Conservation (phyloP, 1,140 invertebrate species). For the Sminthurides bifidus region DNA sequence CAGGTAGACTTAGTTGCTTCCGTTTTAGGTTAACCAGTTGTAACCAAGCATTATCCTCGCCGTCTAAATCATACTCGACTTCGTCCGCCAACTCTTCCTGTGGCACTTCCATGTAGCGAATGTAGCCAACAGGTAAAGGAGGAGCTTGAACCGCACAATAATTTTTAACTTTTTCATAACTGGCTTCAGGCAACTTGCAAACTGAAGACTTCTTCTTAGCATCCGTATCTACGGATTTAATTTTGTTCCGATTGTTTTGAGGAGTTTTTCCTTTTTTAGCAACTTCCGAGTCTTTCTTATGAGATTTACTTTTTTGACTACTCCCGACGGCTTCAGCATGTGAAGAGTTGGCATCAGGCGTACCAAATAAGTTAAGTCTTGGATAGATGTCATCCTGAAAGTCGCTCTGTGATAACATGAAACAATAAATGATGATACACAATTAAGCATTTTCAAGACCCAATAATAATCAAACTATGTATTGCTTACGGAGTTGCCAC, state of each 20-base stretch:
- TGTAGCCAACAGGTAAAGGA: slow-evolving; percentile 63
- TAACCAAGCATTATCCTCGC: slow-evolving; percentile 90
- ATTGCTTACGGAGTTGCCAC: neutral
- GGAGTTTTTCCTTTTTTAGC: neutral
- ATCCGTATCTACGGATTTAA: slow-evolving; percentile 3
- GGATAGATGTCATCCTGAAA: too few relatives aligned
- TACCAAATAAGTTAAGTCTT: neutral
- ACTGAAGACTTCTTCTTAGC: neutral
- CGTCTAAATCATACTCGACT: slow-evolving; percentile 95
- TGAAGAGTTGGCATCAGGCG: neutral
- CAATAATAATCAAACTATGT: too few relatives aligned
- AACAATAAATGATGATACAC: too few relatives aligned
- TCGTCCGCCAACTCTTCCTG: slow-evolving; percentile 80
- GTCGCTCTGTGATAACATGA: too few relatives aligned
- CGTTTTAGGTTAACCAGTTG: slow-evolving; percentile 73
- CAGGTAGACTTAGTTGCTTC: slow-evolving; percentile 47
- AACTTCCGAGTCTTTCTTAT: neutral
- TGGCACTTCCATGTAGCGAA: slow-evolving; percentile 82
- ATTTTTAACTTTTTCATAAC: slow-evolving; percentile 61
- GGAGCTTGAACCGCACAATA: slow-evolving; percentile 70
- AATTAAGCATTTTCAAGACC: too few relatives aligned
- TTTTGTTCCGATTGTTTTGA: neutral
- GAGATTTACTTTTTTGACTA: neutral
- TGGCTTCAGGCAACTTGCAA: slow-evolving; percentile 54
- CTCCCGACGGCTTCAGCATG: neutral